phyloP scores from a whole-genome alignment of 1,140 invertebrate genomes.

The Calephelis virginiensis region DNA sequence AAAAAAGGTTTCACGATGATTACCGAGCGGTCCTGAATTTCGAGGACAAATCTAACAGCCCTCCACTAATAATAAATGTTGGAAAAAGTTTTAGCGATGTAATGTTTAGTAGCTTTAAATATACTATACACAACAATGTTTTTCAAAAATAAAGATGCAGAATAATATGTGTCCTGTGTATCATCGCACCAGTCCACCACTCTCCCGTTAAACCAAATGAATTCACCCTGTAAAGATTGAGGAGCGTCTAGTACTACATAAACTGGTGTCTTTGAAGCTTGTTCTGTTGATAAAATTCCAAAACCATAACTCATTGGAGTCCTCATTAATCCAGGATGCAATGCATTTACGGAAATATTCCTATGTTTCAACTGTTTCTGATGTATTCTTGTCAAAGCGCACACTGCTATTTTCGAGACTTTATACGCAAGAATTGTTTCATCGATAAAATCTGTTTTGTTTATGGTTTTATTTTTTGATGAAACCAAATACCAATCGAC shows the following conservation, averaged over 20 bases:
- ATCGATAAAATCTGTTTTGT: slow-evolving; percentile 52
- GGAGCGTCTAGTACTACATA: slow-evolving; percentile 63
- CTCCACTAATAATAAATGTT: no score
- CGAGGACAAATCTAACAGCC: no score
- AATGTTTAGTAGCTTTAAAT: background rate
- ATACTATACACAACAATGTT: background rate
- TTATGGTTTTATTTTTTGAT: slow-evolving; percentile 53
- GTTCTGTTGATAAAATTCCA: slow-evolving; percentile 81
- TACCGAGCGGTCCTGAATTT: no score
- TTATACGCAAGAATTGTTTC: slow-evolving; percentile 81
- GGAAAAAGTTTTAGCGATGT: no score
- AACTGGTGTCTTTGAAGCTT: slow-evolving; percentile 78
- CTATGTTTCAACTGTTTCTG: slow-evolving; percentile 74
- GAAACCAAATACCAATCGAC: background rate
- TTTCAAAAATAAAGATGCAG: slow-evolving; percentile 20
- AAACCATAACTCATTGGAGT: slow-evolving; percentile 85
- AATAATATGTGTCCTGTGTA: slow-evolving; percentile 48
- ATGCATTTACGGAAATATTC: background rate
- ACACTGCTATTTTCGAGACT: slow-evolving; percentile 84
- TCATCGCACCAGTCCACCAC: slow-evolving; percentile 62
- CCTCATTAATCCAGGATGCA: slow-evolving; percentile 77
- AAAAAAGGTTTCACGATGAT: no score
- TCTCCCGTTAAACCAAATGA: slow-evolving; percentile 64
- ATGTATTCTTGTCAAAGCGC: slow-evolving; percentile 82
- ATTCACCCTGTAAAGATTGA: slow-evolving; percentile 54